A percentile compares a stretch with the other conserved stretches of the same genome.
Evolutionary conservation across 1,140 invertebrate species (phyloP).

Genomic region (Calycopis cecrops): DNA sequence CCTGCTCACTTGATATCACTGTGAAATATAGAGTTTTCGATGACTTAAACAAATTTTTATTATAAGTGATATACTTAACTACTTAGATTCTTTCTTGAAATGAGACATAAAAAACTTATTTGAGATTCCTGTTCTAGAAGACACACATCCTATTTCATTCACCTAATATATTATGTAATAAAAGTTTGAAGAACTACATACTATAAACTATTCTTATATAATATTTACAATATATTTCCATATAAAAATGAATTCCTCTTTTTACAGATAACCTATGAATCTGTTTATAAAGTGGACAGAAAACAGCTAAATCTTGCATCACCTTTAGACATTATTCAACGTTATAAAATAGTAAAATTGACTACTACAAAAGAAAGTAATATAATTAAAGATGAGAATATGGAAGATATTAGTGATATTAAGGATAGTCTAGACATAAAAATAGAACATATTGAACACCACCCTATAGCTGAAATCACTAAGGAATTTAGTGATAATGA

Average conservation of each 20-base stretch:
- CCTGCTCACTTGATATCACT: too few species aligned
- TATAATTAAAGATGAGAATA: constrained; percentile 20
- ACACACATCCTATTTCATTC: too few species aligned
- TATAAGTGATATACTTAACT: too few species aligned
- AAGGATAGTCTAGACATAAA: background rate
- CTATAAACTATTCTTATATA: background rate
- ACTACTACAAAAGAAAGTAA: background rate
- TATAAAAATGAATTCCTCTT: background rate
- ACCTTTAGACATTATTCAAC: constrained; percentile 24
- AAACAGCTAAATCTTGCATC: constrained; percentile 27
- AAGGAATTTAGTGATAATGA: constrained; percentile 7
- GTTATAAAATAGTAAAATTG: background rate
- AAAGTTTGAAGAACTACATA: too few species aligned
- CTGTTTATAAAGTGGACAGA: constrained; percentile 39
- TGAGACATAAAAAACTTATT: too few species aligned
- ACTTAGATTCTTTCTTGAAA: too few species aligned
- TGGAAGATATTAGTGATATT: constrained; percentile 20
- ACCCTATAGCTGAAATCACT: background rate
- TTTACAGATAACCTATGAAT: constrained; percentile 32
- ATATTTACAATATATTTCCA: background rate
- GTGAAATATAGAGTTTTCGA: too few species aligned
- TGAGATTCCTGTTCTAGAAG: too few species aligned
- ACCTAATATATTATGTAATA: too few species aligned
- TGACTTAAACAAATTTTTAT: too few species aligned
- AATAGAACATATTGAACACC: constrained; percentile 9